phyloP scores from a whole-genome alignment of 1,140 invertebrate species.

The Drosophila fuyamai region DNA sequence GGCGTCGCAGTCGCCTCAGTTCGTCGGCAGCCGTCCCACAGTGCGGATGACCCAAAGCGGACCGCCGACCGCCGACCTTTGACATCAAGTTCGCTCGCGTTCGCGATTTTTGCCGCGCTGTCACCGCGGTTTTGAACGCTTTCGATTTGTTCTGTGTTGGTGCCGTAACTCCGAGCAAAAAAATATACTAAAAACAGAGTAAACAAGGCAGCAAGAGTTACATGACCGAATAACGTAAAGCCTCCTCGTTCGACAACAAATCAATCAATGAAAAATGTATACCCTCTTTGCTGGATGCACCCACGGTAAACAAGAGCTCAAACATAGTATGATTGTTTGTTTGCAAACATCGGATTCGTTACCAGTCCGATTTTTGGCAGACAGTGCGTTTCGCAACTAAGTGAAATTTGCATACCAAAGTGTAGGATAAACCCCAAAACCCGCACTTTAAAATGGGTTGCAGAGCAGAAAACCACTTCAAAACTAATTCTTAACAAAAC shows the following conservation, averaged over 20 bases:
- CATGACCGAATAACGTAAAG: constrained; percentile 37
- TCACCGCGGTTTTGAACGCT: constrained; percentile 9
- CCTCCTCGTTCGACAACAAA: constrained; percentile 42
- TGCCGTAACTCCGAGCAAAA: constrained; percentile 11
- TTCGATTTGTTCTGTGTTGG: constrained; percentile 8
- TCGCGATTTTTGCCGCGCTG: constrained; percentile 25
- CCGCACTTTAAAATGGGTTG: not conserved
- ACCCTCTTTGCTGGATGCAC: constrained; percentile 26
- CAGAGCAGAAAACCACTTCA: not conserved
- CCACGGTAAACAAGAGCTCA: constrained; percentile 35
- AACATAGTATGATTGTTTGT: constrained; percentile 25
- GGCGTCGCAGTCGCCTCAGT: constrained; percentile 54
- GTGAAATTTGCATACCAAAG: constrained; percentile 3
- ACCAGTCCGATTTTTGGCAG: constrained; percentile 2
- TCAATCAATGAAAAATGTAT: constrained; percentile 36
- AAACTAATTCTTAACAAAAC: not conserved
- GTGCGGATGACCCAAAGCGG: constrained; percentile 64
- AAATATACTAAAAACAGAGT: constrained; percentile 10
- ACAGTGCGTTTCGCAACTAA: constrained; percentile 20
- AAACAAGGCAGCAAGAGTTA: constrained; percentile 30
- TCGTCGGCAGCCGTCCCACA: constrained; percentile 77
- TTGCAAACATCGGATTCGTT: constrained; percentile 36
- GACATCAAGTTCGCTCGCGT: constrained; percentile 15
- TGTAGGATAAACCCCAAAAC: not conserved
- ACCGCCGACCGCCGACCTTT: constrained; percentile 21